Evolutionary conservation across 2,797 vertebrate genomes (phyloP).

Genomic region (Ispidina lecontei): DNA sequence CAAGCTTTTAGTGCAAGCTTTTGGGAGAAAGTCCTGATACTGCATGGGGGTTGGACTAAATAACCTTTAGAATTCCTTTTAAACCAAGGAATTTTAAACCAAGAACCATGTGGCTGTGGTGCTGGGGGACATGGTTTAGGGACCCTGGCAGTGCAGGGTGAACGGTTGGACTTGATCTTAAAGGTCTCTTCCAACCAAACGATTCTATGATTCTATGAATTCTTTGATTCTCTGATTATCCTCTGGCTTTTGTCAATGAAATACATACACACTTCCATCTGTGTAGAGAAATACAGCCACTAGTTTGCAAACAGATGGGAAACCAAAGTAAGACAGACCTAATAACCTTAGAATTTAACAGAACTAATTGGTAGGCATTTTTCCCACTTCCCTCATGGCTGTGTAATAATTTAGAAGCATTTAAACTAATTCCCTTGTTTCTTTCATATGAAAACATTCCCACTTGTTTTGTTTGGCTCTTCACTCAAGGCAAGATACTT

Average conservation of each 20-base stretch:
- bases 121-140: no score
- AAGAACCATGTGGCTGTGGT: no score
- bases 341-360: not conserved
- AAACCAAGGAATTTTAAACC: no score
- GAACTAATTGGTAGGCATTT: not conserved
- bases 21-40: not conserved
- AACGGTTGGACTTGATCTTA: no score
- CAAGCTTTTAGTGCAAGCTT: not conserved
- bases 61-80: no score
- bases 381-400: not conserved
- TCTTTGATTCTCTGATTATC: no score
- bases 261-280: not conserved
- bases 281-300: not conserved
- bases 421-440: not conserved
- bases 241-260: not conserved
- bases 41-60: no score
- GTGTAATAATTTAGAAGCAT: not conserved
- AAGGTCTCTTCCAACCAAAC: no score
- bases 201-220: no score
- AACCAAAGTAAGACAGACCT: not conserved
- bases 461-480: not conserved
- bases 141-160: no score
- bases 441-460: not conserved
- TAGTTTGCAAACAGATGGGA: not conserved
- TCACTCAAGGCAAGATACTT: not conserved